Percentiles rank a stretch among this genome's conserved stretches.
These are phyloP conservation scores for Equus quagga DNA, from an alignment of 2,113 vertebrate genomes.

Conservation along the genomic window DNA sequence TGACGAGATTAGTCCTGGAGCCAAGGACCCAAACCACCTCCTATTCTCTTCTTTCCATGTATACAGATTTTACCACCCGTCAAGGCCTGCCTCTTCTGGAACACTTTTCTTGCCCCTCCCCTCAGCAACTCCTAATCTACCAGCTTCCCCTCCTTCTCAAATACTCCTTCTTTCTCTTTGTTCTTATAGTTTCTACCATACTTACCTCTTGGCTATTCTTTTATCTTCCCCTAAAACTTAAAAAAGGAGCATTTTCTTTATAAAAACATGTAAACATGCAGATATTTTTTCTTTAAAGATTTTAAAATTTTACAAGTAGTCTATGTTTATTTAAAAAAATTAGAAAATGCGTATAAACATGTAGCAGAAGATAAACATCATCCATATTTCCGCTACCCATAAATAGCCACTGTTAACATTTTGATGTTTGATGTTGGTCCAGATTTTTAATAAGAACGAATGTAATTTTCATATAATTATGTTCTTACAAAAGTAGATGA, in stretches of 20 bases:
- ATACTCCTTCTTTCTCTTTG: neutral
- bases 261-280: neutral
- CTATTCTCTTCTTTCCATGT: neutral
- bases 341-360: neutral
- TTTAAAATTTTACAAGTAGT: neutral
- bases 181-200: neutral
- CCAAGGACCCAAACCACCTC: neutral
- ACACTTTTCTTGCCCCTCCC: neutral
- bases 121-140: neutral
- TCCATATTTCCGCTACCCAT: neutral
- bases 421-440: neutral
- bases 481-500: neutral
- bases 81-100: neutral
- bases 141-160: neutral
- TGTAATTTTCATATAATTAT: neutral
- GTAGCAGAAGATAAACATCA: neutral
- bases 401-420: neutral
- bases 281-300: neutral
- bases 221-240: neutral
- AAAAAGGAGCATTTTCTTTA: neutral
- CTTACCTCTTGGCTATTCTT: neutral
- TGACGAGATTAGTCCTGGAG: neutral
- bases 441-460: neutral
- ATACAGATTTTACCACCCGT: neutral
- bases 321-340: neutral